These are phyloP conservation scores for Entomobrya multifasciata DNA, from an alignment of 2,888 invertebrate species.

Conservation along the genomic window DNA sequence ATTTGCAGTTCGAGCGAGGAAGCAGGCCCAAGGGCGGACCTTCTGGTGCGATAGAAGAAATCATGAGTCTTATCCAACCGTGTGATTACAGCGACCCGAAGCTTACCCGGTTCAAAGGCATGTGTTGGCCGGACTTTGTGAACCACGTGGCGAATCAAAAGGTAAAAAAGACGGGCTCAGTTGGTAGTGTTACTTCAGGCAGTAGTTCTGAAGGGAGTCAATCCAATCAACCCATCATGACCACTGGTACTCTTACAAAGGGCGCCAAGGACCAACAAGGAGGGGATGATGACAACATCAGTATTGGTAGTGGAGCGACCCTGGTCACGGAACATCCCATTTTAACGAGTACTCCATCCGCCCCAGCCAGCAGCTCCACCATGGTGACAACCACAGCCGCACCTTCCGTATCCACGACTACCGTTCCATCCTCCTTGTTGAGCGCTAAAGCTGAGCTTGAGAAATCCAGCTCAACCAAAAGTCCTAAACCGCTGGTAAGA, in stretches of 20 bases:
- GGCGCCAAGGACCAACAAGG: conserved; percentile 50
- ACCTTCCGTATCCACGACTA: conserved; percentile 11
- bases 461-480: conserved; percentile 60
- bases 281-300: conserved; percentile 17
- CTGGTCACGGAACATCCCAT: conserved; percentile 27
- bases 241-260: conserved; percentile 62
- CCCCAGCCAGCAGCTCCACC: conserved; percentile 21
- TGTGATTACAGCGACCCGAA: conserved; percentile 83
- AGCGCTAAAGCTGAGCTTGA: conserved; percentile 45
- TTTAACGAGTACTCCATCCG: conserved; percentile 51
- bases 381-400: not conserved
- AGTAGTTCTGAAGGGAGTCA: conserved; percentile 73
- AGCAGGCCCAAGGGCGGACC: conserved; percentile 83
- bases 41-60: conserved; percentile 82
- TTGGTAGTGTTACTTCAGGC: conserved; percentile 72
- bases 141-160: conserved; percentile 81
- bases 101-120: conserved; percentile 83
- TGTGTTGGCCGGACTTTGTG: conserved; percentile 82
- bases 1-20: conserved; percentile 83
- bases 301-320: conserved; percentile 30
- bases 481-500: conserved; percentile 76
- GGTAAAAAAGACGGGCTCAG: conserved; percentile 70
- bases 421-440: conserved; percentile 56
- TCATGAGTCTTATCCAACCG: conserved; percentile 82
- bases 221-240: conserved; percentile 63